Conservation (phyloP, 2,113 vertebrate species). For the Chionomys nivalis region DNA sequence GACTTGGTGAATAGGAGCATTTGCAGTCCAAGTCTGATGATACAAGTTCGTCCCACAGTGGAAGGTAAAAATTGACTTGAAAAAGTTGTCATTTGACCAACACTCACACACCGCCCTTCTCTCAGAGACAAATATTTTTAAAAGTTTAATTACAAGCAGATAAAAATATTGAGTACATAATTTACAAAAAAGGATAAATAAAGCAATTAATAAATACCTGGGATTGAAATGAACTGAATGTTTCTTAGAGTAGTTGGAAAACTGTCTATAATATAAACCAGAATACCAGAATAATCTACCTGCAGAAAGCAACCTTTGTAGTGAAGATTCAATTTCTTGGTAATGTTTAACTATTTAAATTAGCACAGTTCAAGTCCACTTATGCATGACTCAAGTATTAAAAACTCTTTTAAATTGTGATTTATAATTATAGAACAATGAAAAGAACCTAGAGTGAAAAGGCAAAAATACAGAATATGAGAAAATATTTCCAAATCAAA, state of each 20-base stretch:
- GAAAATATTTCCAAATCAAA: background rate
- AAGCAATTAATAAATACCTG: slow-evolving; percentile 24
- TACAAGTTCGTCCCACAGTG: background rate
- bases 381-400: background rate
- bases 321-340: slow-evolving; percentile 32
- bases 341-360: slow-evolving; percentile 35
- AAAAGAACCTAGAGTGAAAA: background rate
- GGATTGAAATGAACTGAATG: slow-evolving; percentile 4
- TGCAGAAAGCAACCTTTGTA: slow-evolving; percentile 23
- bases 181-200: slow-evolving; percentile 48
- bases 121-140: background rate
- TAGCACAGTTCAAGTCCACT: background rate
- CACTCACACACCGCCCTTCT: background rate
- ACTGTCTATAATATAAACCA: background rate
- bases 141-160: background rate
- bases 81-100: background rate
- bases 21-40: background rate
- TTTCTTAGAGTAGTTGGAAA: slow-evolving; percentile 1
- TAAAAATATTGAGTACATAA: background rate
- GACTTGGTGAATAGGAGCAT: background rate
- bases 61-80: background rate
- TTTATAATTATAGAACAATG: background rate
- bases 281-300: slow-evolving; percentile 42
- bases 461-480: background rate
- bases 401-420: background rate